Conservation (phyloP, 2,888 invertebrate genomes). For the Neoitamus cyanurus region DNA sequence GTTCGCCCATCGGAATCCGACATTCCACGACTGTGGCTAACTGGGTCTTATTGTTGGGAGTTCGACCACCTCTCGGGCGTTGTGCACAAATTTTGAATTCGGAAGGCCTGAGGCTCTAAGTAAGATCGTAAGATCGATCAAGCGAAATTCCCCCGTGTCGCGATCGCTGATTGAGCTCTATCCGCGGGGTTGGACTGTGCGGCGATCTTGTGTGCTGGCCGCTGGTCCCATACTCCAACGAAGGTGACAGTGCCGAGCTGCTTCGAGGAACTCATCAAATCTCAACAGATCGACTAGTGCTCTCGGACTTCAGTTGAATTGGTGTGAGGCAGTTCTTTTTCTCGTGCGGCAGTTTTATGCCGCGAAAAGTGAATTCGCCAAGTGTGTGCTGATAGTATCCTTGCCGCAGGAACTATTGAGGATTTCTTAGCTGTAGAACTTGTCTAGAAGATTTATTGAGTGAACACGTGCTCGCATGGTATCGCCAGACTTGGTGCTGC, state of each 20-base stretch:
- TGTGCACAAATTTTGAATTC: conserved; percentile 6
- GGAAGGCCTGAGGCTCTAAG: not conserved
- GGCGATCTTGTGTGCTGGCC: not conserved
- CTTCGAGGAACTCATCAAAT: not conserved
- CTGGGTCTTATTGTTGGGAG: conserved; percentile 35
- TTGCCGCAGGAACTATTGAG: not conserved
- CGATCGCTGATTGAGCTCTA: not conserved
- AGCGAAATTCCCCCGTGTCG: conserved; percentile 9
- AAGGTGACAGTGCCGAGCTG: conserved; percentile 23
- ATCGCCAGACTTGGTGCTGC: not conserved
- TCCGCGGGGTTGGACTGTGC: not conserved
- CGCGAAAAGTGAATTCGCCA: not conserved
- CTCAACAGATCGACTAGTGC: not conserved
- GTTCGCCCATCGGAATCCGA: conserved; percentile 30
- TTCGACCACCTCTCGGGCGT: conserved; percentile 33
- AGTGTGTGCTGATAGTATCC: not conserved
- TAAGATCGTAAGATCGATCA: conserved; percentile 11
- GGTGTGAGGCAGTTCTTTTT: not conserved
- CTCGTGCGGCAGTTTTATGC: not conserved
- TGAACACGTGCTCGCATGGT: not conserved
- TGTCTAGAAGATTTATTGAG: not conserved
- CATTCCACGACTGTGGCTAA: conserved; percentile 39
- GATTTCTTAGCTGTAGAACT: not conserved
- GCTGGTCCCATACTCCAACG: conserved; percentile 11
- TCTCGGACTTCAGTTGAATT: not conserved